Base-by-base conservation (phyloP, 2,113 vertebrate species). In the Alces alces region DNA sequence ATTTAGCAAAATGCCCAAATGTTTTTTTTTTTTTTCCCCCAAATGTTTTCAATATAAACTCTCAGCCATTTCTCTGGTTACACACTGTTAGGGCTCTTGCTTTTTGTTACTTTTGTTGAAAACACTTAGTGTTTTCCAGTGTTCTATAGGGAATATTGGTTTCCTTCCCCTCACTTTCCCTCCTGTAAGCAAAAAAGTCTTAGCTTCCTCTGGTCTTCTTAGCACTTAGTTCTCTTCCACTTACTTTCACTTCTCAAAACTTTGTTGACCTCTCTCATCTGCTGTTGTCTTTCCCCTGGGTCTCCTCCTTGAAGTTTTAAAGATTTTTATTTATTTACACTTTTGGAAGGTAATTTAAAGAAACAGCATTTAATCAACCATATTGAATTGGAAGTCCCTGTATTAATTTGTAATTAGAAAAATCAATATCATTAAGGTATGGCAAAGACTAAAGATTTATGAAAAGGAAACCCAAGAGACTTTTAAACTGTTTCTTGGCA, bases 361-460 rank as follows among this genome's bases (percentile, higher is more conserved):
- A 52, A 86, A 64, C 5, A 78, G 14, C 28, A 58, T 93, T 84
- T 60, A 83, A 60, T 91, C 64, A 86, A 70, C 7, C 21, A 66
- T 78, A 60, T n/a, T 84, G 73, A 93, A 93, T 57, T 47, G 19
- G 54, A 95, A 87, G 55, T 36, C 45, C 19, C 36, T 83, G 30
- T 66, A 78, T 91, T 95, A 90, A 87, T 93, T 73, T 87, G 39
- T 91, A 82, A 90, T 83, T 94, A 91, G 58, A 90, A 89, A 96
- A 95, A 76, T 83, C 86, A 88, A 78, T 79, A 88, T 57, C 27
- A 6, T 55, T 52, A 93, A 93, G 43, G 30, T 55, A 84, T 54
- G 12, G 8, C 19, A 39, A 12, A 95, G 55, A 84, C n/a, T 70
- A 89, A 55, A 23, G 76, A 85, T 85, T 86, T 91, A 85, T 43